Evolutionary conservation across 1,140 invertebrate genomes (phyloP), one percentile per base, ranked within the genome.

Genomic region (Lepidurus couesii): DNA sequence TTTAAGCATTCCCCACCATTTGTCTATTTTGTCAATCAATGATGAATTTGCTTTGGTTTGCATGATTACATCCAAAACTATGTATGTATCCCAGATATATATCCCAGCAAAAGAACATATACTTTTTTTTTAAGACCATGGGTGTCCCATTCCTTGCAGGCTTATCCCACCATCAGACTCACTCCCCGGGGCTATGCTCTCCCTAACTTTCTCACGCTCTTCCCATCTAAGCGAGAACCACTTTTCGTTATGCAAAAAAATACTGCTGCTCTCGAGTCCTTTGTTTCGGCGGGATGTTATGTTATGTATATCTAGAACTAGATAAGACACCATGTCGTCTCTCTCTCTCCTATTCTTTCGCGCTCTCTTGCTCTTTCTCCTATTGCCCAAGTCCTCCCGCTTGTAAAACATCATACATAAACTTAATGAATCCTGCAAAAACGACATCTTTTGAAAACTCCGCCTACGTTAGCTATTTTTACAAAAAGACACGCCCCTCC

Each of bases 161-260:
- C 53, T 65, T 65, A 65, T 65, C 53, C 13, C n/a, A 65, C 53
- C 53, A 65, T 65, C 53, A 65, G 53, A 65, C 53, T 65, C 13
- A 65, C 53, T 65, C 53, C 53, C 53, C 8, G 53, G 9, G 53
- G 53, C 53, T 65, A 65, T 65, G 53, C 21, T 65, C 53, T 65
- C 13, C 53, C 53, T 65, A 65, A 65, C 53, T 65, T 65, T 65
- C 53, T 65, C 53, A 65, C 53, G 53, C 53, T 65, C 53, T 65
- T 65, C 53, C 53, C 13, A 65, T 65, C 53, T 65, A 65, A 65
- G 53, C 53, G 53, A 65, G 53, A 21, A 21, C 53, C 53, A 65
- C 53, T 65, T 65, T 65, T 65, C 53, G 8, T 65, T 65, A 65
- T 65, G 53, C 53, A 65, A 65, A 65, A 65, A 65, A 65, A 65